Evolutionary conservation across 2,113 vertebrate genomes (phyloP).

Genomic region (Trematocara variabile): DNA sequence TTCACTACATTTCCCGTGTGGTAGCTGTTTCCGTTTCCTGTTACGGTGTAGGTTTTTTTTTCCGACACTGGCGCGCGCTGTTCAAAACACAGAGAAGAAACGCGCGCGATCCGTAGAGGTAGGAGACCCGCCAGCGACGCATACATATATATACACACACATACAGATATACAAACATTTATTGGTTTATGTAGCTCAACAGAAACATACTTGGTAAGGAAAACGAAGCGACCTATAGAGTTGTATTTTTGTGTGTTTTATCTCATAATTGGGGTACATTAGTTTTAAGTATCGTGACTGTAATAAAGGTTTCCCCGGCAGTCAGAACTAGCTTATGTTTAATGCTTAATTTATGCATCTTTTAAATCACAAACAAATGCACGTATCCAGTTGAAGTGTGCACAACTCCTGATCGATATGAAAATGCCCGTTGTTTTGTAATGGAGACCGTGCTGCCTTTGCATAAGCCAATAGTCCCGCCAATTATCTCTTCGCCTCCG

Average conservation of each 20-base stretch:
- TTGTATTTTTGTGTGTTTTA: neutral
- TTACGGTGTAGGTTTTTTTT: neutral
- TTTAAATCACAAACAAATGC: neutral
- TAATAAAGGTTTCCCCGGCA: neutral
- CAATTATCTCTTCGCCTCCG: neutral
- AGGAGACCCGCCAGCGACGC: neutral
- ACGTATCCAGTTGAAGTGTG: neutral
- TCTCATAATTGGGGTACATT: neutral
- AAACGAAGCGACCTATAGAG: rapidly evolving
- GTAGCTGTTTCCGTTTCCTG: slow-evolving; percentile 31
- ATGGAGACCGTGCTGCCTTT: neutral
- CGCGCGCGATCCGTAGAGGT: neutral
- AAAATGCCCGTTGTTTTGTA: neutral
- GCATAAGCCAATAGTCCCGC: slow-evolving; percentile 18
- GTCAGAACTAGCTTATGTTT: neutral
- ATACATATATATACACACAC: neutral
- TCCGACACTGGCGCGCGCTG: slow-evolving; percentile 21
- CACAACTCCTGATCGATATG: rapidly evolving
- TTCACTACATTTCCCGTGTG: neutral
- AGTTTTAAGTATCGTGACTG: neutral
- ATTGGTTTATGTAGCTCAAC: neutral
- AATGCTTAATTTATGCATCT: neutral
- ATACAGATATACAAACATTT: neutral
- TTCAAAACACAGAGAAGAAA: slow-evolving; percentile 47
- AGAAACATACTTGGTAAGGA: neutral